Base-by-base conservation (phyloP, 2,888 invertebrate genomes). In the Tyria jacobaeae region DNA sequence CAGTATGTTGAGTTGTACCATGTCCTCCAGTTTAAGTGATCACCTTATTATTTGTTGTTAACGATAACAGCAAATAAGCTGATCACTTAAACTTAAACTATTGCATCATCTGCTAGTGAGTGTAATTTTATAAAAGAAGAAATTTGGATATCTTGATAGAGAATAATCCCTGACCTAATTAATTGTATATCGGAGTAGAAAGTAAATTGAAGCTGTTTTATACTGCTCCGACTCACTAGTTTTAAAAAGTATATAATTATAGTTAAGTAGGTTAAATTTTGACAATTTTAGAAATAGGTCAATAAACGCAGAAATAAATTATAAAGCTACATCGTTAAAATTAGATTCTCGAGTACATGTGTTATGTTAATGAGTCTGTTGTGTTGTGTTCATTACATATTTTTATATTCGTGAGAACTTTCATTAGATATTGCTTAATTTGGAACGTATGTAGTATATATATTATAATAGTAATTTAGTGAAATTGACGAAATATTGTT, bases 351-450 rank as follows among this genome's bases (percentile, higher is more conserved):
- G 50, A 51, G 17, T 12, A 14, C 6, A 34, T 34, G 17, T 31
- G 31, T 50, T 34, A 34, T 34, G 50, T 51, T 21, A 51, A 51
- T 51, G 17, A 31, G 6, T 34, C 50, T 34, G 12, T 51, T 51
- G 14, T 21, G n/a, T 34, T 51, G 34, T 14, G 50, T 34, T 50
- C 5, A 50, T 50, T 41, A 41, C 17, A 17, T 50, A 17, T 34
- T 34, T 50, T 51, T 14, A 34, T 51, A 34, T 21, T 34, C 34
- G 14, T 6, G 14, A 34, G 17, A 31, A 34, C 14, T 34, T 51
- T 51, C 34, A 51, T 51, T 51, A 51, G 50, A 21, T 34, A 34
- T 34, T 34, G 21, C 50, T 21, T 34, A 51, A 17, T 41, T 41
- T n/a, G n/a, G 6, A n/a, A n/a, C 7, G 39, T 15, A 15, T n/a